Base-by-base conservation (phyloP, 1,140 invertebrate genomes). In the Drosophila lacertosa region DNA sequence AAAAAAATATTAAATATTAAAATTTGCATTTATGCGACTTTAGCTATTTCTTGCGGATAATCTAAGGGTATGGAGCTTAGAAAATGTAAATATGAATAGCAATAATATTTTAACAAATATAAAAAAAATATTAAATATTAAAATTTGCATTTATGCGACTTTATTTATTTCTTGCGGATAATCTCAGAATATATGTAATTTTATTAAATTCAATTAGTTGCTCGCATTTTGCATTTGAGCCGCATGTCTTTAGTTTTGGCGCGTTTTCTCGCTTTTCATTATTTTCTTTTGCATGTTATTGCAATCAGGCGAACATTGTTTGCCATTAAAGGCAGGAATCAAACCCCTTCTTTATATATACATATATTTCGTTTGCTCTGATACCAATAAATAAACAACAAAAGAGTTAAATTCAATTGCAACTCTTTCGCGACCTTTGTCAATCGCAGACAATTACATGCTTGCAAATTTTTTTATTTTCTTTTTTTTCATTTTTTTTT, bases 361-460 rank as follows among this genome's bases (percentile, higher is more conserved):
- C 42, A 53, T 50, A 22, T 40, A 15, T 67, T 10, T 58, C 48
- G 47, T 44, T 37, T 47, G 16, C 44, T 62, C 72, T 62, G 77
- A 77, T 77, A 76, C 77, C 81, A 86, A 86, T 88, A 86, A 86
- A 86, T 86, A 86, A 86, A 81, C 82, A 86, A 86, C 81, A 86
- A 86, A 76, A 75, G 81, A 86, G 82, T 81, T 77, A 81, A 86
- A 88, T 81, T 86, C 77, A 77, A 77, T 77, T 77, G 71, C 71
- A 81, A 71, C 48, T 77, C 69, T 66, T 63, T 58, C 44, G 44
- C 70, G 54, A 74, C 70, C 71, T 77, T 77, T 75, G 76, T 78
- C 76, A 78, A 68, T 82, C 42, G 58, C 50, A 73, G 77, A 82
- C 88, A 89, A 89, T 89, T 89, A 89, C 88, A 89, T 82, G 88